These are phyloP conservation scores for Alexandromys fortis DNA, from an alignment of 2,113 vertebrate genomes.

Conservation along the genomic window DNA sequence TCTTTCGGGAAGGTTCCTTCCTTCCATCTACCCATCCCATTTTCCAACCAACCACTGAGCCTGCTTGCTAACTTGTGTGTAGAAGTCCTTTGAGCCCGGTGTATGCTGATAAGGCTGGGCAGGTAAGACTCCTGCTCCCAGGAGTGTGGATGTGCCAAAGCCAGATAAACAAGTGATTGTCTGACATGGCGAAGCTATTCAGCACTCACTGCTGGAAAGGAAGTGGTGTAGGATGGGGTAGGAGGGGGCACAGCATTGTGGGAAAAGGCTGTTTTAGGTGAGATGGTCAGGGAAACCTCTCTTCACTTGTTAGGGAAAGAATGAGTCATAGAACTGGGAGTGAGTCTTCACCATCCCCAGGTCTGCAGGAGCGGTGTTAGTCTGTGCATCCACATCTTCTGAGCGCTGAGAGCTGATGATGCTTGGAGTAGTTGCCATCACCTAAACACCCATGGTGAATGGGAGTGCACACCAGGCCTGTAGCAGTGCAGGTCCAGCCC, in stretches of 20 bases:
- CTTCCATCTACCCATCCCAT: neutral
- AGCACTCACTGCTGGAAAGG: neutral
- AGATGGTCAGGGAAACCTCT: neutral
- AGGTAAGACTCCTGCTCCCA: neutral
- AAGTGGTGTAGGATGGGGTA: neutral
- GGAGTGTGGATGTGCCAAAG: neutral
- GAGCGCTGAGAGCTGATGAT: neutral
- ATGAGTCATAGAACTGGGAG: neutral
- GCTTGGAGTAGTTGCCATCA: neutral
- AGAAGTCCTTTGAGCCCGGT: neutral
- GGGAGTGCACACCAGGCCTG: neutral
- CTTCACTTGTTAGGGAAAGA: neutral
- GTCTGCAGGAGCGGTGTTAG: neutral
- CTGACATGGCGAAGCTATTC: neutral
- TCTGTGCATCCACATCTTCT: neutral
- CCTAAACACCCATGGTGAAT: neutral
- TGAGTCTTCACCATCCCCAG: neutral
- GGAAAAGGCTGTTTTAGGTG: too few species aligned
- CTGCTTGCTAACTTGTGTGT: neutral
- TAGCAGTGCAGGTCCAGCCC: neutral
- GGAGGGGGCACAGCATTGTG: neutral
- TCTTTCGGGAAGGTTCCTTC: neutral
- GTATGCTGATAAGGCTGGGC: neutral
- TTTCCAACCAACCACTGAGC: neutral
- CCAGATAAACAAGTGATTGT: too few species aligned